Evolutionary conservation across 2,888 invertebrate genomes (phyloP).

Genomic region (Caenorhabditis drosophilae): DNA sequence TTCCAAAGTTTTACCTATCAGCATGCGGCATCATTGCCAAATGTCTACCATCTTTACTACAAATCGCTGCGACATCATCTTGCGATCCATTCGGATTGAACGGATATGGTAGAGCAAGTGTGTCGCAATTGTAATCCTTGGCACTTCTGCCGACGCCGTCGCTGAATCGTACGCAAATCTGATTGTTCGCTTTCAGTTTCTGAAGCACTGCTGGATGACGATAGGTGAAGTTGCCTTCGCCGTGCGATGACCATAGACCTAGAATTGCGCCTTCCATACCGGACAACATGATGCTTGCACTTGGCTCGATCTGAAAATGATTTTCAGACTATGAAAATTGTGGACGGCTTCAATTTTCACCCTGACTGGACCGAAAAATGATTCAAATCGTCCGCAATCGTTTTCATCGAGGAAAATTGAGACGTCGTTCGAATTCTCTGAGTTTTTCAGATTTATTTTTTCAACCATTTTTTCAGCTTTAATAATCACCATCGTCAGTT

Average conservation of each 20-base stretch:
- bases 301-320: conserved; percentile 67
- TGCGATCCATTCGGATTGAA: conserved; percentile 86
- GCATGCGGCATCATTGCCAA: conserved; percentile 99
- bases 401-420: conserved; percentile 79
- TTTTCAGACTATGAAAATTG: conserved; percentile 71
- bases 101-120: conserved; percentile 76
- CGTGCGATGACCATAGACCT: conserved; percentile 97
- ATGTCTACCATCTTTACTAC: conserved; percentile 88
- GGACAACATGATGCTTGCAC: conserved; percentile 79
- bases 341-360: too few species aligned
- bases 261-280: conserved; percentile 87
- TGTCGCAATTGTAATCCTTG: conserved; percentile 34
- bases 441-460: too few species aligned
- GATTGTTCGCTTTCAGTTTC: conserved; percentile 72
- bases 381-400: conserved; percentile 85
- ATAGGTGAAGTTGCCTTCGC: conserved; percentile 81
- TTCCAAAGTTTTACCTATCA: conserved; percentile 75
- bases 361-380: conserved; percentile 80
- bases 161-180: conserved; percentile 83
- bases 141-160: conserved; percentile 82
- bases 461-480: too few species aligned
- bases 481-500: conserved; percentile 39
- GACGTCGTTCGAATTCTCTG: conserved; percentile 16
- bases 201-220: conserved; percentile 69
- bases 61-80: conserved; percentile 86